Conservation (phyloP, 2,888 invertebrate species). For the Agrotis segetum region DNA sequence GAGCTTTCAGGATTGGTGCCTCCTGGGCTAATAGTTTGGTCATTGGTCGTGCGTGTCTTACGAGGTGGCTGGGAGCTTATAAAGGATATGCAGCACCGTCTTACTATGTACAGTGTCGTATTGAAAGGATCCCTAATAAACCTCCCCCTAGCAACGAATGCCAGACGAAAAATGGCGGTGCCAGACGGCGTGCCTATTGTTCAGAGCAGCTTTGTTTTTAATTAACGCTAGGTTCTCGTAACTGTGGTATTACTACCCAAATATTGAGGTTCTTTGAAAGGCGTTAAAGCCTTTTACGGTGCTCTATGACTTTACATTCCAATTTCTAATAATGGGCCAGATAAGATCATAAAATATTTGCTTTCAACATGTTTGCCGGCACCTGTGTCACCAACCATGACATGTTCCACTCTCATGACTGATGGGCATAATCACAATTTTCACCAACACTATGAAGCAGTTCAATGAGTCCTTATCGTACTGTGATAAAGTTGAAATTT, state of each 20-base stretch:
- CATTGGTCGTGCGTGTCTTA: constrained; percentile 9
- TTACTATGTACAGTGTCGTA: constrained; percentile 16
- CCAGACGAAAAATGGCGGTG: constrained; percentile 46
- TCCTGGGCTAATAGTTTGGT: too few relatives aligned
- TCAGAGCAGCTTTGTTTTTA: constrained; percentile 38
- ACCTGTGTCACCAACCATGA: constrained; percentile 57
- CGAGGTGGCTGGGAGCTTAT: constrained; percentile 19
- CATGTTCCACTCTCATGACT: constrained; percentile 49
- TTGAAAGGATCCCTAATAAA: constrained; percentile 37
- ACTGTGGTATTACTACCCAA: constrained; percentile 5
- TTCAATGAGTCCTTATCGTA: constrained; percentile 21
- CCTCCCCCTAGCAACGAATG: constrained; percentile 26
- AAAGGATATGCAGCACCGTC: constrained; percentile 14
- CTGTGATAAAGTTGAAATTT: constrained; percentile 50
- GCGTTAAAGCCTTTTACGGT: constrained; percentile 5
- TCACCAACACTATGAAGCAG: constrained; percentile 21
- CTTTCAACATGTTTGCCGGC: constrained; percentile 49
- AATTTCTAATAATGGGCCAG: constrained; percentile 30
- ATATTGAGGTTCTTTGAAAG: constrained; percentile 8
- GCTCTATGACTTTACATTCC: constrained; percentile 15
- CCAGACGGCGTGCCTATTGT: constrained; percentile 45
- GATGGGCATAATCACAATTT: constrained; percentile 51
- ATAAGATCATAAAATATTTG: constrained; percentile 48
- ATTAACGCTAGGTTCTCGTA: constrained; percentile 27
- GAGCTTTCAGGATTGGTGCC: too few relatives aligned